Percentiles rank a stretch among this genome's conserved stretches.
These are phyloP conservation scores for Trigoniulus corallinus DNA, from an alignment of 1,140 invertebrate genomes.

Conservation along the genomic window DNA sequence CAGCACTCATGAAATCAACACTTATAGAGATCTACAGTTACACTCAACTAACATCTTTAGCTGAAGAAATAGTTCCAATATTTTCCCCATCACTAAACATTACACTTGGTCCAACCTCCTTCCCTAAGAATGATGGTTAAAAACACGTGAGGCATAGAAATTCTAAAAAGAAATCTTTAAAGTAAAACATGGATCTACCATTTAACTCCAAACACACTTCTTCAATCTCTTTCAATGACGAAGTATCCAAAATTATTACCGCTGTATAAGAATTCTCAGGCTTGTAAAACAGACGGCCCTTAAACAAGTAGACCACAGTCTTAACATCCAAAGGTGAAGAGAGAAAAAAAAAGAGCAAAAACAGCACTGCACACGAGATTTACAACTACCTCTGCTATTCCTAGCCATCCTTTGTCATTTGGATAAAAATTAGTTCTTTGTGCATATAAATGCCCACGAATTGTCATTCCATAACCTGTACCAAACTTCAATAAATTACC, in stretches of 20 bases:
- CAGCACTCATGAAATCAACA: neutral
- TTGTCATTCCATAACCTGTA: conserved; percentile 75
- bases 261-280: conserved; percentile 21
- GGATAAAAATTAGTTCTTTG: conserved; percentile 63
- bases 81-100: conserved; percentile 72
- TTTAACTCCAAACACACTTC: neutral
- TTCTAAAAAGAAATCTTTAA: no score
- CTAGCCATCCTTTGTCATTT: conserved; percentile 54
- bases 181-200: no score
- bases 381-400: conserved; percentile 38
- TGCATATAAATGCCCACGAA: conserved; percentile 68
- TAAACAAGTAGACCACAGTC: no score
- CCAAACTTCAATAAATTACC: conserved; percentile 76
- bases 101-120: conserved; percentile 36
- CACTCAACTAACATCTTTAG: conserved; percentile 52
- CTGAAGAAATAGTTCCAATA: conserved; percentile 57
- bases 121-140: conserved; percentile 15
- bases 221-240: conserved; percentile 26
- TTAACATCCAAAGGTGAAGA: no score
- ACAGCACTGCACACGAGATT: no score
- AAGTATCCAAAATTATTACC: conserved; percentile 26
- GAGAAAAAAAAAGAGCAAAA: no score
- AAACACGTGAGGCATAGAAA: neutral
- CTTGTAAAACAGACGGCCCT: conserved; percentile 39
- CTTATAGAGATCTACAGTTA: neutral